Conservation (phyloP, 2,113 vertebrate species). For the Recurvirostra avosetta region DNA sequence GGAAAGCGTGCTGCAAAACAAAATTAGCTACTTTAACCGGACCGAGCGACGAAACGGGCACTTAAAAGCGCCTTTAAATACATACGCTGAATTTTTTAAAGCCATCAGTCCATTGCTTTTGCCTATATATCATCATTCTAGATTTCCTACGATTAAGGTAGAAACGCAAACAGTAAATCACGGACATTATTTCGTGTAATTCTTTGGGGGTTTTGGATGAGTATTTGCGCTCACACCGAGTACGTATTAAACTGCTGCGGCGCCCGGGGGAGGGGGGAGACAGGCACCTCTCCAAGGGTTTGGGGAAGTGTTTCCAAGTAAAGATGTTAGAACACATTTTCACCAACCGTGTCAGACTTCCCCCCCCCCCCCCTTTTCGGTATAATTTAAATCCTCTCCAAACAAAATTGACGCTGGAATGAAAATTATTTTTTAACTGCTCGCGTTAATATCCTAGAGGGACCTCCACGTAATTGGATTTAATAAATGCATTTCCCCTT, state of each 20-base stretch:
- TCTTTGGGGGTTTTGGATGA: background rate
- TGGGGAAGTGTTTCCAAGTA: background rate
- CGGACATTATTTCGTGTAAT: accelerated
- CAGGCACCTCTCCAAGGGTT: background rate
- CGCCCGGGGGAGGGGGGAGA: background rate
- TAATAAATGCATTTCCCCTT: conserved; percentile 59
- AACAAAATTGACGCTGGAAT: background rate
- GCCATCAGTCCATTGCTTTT: background rate
- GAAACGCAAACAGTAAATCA: background rate
- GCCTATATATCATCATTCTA: background rate
- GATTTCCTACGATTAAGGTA: background rate
- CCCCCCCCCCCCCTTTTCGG: background rate
- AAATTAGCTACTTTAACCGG: background rate
- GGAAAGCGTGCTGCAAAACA: background rate
- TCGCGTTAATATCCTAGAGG: conserved; percentile 52
- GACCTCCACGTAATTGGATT: conserved; percentile 63
- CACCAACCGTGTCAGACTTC: background rate
- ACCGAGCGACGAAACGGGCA: background rate
- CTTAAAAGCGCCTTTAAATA: background rate
- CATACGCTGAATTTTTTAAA: background rate
- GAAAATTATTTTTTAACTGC: conserved; percentile 50
- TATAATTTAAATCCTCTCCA: conserved; percentile 15
- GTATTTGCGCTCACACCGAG: background rate
- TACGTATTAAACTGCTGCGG: background rate
- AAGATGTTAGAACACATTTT: background rate